Percentiles rank a stretch among this genome's conserved stretches.
Conservation (phyloP, 2,113 vertebrate genomes). For the Condylura cristata region DNA sequence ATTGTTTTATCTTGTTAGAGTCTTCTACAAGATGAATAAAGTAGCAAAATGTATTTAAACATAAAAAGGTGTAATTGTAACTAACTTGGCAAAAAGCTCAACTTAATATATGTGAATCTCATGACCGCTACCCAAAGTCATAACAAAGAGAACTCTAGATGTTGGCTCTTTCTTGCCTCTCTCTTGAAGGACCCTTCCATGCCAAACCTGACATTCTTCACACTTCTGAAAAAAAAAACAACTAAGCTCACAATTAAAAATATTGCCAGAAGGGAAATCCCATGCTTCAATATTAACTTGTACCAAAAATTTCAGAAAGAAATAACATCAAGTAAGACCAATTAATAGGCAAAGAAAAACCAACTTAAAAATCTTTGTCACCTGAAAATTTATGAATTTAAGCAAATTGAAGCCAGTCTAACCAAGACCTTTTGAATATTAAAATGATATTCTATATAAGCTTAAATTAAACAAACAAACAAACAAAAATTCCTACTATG, state of each 20-base stretch:
- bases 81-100: neutral
- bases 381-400: neutral
- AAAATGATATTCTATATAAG: neutral
- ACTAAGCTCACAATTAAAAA: conserved; percentile 9
- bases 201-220: neutral
- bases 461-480: neutral
- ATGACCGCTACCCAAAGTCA: neutral
- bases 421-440: neutral
- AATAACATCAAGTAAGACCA: neutral
- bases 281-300: neutral
- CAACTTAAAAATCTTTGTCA: neutral
- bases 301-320: neutral
- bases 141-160: neutral
- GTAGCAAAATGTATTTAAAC: neutral
- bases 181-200: neutral
- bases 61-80: neutral
- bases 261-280: neutral
- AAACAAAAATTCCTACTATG: neutral
- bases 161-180: neutral
- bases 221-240: neutral
- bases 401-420: neutral
- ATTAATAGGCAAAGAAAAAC: neutral
- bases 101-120: neutral
- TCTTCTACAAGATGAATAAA: neutral
- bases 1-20: neutral